Evolutionary conservation across 2,797 vertebrate genomes (phyloP).

Genomic region (Notoglanidium macrostoma): DNA sequence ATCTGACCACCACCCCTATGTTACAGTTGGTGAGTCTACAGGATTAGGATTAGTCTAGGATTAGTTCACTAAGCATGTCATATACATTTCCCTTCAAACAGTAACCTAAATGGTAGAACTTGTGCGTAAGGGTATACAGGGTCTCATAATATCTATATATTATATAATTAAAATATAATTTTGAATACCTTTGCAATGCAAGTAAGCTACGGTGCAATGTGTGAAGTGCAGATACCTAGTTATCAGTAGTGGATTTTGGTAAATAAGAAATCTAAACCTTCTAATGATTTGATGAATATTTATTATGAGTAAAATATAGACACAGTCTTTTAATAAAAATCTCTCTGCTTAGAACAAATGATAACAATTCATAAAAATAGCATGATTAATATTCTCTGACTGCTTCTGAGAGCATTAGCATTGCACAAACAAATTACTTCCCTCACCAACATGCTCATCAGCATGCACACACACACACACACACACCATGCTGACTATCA

Average conservation of each 20-base stretch:
- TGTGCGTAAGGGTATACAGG: neutral
- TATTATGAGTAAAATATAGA: neutral
- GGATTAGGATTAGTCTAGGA: neutral
- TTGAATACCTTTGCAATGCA: neutral
- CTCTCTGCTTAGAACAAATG: slow-evolving; percentile 9
- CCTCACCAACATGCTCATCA: slow-evolving; percentile 33
- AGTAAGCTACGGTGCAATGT: neutral
- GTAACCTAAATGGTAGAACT: neutral
- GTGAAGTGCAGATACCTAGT: slow-evolving; percentile 1
- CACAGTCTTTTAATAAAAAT: slow-evolving; percentile 29
- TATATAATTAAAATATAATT: too few species aligned
- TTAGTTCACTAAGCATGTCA: too few species aligned
- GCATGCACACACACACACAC: slow-evolving; percentile 27
- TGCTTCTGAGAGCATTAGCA: slow-evolving; percentile 42
- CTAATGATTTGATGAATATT: slow-evolving; percentile 13
- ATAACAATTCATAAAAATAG: slow-evolving; percentile 43
- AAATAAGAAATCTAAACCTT: neutral
- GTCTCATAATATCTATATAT: neutral
- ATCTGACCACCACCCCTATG: neutral
- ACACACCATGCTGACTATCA: slow-evolving; percentile 53
- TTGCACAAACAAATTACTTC: slow-evolving; percentile 46
- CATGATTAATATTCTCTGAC: slow-evolving; percentile 46
- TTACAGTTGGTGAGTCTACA: neutral
- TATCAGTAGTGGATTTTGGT: neutral
- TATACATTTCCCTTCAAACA: neutral